Evolutionary conservation across 2,888 invertebrate species (phyloP), one percentile per base, ranked within the genome.

Genomic region (Drosophila falleni): DNA sequence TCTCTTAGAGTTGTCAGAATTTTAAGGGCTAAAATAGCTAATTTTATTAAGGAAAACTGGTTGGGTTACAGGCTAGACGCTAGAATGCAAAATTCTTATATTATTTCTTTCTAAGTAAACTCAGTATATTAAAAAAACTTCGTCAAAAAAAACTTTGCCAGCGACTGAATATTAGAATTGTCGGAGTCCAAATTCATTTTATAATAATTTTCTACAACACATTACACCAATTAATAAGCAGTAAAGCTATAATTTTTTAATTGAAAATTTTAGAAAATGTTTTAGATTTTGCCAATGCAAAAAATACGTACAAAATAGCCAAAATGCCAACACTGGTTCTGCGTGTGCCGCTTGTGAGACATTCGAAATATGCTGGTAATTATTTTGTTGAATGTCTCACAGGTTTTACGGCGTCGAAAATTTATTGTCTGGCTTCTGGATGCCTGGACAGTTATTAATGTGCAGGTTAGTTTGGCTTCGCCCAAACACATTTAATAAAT

Each of bases 351-450:
- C 60, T 70, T 53, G 69, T 65, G 61, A 74, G 87, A 69, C 86
- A 78, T 88, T 82, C 86, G 78, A 89, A 89, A 86, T 86, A 86
- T 89, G 85, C 83, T 88, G 88, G 85, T 89, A 86, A 86, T 86
- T 86, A 86, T 86, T 89, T 89, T 84, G 89, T 81, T 89, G 74
- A 78, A 84, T 87, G 87, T 84, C 87, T 73, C 71, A 65, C 68
- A 81, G 87, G 87, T 83, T 87, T 89, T 75, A 78, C 54, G 46
- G 59, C 53, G 67, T 71, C 47, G 41, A 53, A 68, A 81, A 84
- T 84, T 84, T 84, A 84, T 84, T 86, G 74, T 67, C 63, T 69
- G 63, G 69, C 65, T 72, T 77, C 54, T 65, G 31, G 53, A 55
- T 58, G 70, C 56, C 64, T 42, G 73, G 78, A 75, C 67, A 59